Conservation (phyloP, 1,140 invertebrate species). For the Drosophila paulistorum region DNA sequence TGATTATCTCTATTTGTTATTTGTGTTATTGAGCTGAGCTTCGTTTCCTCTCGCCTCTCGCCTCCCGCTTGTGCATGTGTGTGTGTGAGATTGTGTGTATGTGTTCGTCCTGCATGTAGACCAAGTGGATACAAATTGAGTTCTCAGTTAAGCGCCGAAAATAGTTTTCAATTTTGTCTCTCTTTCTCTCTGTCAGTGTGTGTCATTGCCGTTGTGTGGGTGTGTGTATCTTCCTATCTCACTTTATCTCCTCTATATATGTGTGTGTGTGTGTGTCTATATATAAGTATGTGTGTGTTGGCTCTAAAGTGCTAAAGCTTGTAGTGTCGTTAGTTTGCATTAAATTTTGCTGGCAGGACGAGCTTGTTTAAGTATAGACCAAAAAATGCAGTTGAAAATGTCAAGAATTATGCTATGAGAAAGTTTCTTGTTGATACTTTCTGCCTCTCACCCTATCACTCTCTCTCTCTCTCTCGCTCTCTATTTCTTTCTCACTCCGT, state of each 20-base stretch:
- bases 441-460: not conserved
- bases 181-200: not conserved
- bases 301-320: slow-evolving; percentile 67
- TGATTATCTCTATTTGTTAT: slow-evolving; percentile 64
- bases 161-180: slow-evolving; percentile 49
- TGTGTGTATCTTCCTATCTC: slow-evolving; percentile 6
- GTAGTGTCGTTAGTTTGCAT: slow-evolving; percentile 65
- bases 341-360: slow-evolving; percentile 47
- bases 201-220: slow-evolving; percentile 4
- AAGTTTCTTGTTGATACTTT: slow-evolving; percentile 8
- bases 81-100: slow-evolving; percentile 2
- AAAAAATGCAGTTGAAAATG: slow-evolving; percentile 38
- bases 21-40: slow-evolving; percentile 46
- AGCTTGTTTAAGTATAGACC: slow-evolving; percentile 31
- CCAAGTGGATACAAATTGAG: slow-evolving; percentile 64
- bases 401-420: slow-evolving; percentile 41
- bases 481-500: not conserved
- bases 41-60: not conserved
- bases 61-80: not conserved
- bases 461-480: not conserved
- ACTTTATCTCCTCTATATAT: slow-evolving; percentile 5
- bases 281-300: slow-evolving; percentile 29
- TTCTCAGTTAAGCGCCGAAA: slow-evolving; percentile 58
- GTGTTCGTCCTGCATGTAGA: slow-evolving; percentile 17
- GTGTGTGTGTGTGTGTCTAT: not conserved